Evolutionary conservation across 2,113 vertebrate genomes (phyloP).

Genomic region (Solea senegalensis): DNA sequence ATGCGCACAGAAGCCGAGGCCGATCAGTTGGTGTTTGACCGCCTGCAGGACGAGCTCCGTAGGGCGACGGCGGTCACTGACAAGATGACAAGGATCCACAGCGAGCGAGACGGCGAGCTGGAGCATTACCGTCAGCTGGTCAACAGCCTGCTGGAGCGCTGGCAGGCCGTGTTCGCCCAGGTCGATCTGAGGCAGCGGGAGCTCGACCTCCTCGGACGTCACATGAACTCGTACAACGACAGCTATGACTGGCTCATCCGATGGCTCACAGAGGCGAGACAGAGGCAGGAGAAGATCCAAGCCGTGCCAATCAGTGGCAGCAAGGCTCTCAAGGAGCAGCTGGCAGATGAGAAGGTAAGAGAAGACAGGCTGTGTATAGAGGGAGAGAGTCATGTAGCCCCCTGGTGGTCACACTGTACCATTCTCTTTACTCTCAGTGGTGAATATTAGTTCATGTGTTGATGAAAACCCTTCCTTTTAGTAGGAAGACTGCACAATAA

Average conservation of each 20-base stretch:
- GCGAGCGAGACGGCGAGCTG: slow-evolving; percentile 90
- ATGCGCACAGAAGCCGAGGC: slow-evolving; percentile 83
- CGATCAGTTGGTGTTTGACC: slow-evolving; percentile 84
- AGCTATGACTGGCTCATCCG: slow-evolving; percentile 85
- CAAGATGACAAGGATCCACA: slow-evolving; percentile 85
- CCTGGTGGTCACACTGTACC: neutral
- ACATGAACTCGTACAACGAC: slow-evolving; percentile 86
- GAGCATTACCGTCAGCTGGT: slow-evolving; percentile 88
- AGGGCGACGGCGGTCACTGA: slow-evolving; percentile 85
- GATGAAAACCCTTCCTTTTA: neutral
- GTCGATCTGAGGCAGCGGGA: slow-evolving; percentile 86
- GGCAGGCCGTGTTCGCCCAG: slow-evolving; percentile 89
- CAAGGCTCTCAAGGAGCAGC: slow-evolving; percentile 84
- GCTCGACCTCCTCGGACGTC: slow-evolving; percentile 88
- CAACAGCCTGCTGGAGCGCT: slow-evolving; percentile 88
- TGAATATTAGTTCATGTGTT: neutral
- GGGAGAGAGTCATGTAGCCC: neutral
- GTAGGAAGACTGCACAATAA: too few species aligned
- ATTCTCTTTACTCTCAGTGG: neutral
- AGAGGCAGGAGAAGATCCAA: slow-evolving; percentile 89
- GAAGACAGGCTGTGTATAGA: neutral
- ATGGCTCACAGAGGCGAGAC: slow-evolving; percentile 87
- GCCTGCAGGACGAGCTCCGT: slow-evolving; percentile 85
- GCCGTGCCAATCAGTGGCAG: slow-evolving; percentile 81
- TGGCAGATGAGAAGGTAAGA: slow-evolving; percentile 90